phyloP scores from a whole-genome alignment of 2,888 invertebrate species.

The Zootermopsis nevadensis region DNA sequence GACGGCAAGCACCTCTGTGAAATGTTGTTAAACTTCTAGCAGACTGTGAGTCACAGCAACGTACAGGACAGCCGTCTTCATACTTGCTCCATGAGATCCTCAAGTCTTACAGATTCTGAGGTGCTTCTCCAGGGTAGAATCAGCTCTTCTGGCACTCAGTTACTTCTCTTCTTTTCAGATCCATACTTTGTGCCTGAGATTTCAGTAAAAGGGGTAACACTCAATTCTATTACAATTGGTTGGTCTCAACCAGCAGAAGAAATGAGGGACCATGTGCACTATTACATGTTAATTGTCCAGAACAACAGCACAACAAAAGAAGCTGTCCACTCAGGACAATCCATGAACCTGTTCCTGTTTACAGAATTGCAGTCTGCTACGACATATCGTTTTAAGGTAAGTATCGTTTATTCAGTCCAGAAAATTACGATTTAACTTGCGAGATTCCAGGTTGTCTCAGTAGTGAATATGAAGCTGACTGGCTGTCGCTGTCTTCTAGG shows the following conservation, averaged over 20 bases:
- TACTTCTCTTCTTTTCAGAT: slow-evolving; percentile 63
- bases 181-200: slow-evolving; percentile 84
- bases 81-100: too few species aligned
- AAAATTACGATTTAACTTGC: neutral
- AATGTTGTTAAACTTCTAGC: too few species aligned
- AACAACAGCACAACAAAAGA: slow-evolving; percentile 59
- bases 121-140: too few species aligned
- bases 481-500: too few species aligned
- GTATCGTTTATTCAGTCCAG: neutral
- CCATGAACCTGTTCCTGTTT: slow-evolving; percentile 82
- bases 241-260: slow-evolving; percentile 78
- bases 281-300: slow-evolving; percentile 72
- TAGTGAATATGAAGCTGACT: too few species aligned
- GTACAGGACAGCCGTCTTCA: too few species aligned
- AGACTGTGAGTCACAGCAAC: too few species aligned
- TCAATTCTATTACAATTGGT: slow-evolving; percentile 83
- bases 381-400: slow-evolving; percentile 81
- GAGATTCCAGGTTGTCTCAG: too few species aligned
- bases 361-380: slow-evolving; percentile 81
- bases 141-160: too few species aligned
- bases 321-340: slow-evolving; percentile 72
- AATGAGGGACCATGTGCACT: slow-evolving; percentile 78
- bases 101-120: too few species aligned
- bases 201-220: slow-evolving; percentile 76
- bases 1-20: too few species aligned